phyloP scores from a whole-genome alignment of 92 coral and sea anemone genomes.

The Zoanthus sansibaricus region DNA sequence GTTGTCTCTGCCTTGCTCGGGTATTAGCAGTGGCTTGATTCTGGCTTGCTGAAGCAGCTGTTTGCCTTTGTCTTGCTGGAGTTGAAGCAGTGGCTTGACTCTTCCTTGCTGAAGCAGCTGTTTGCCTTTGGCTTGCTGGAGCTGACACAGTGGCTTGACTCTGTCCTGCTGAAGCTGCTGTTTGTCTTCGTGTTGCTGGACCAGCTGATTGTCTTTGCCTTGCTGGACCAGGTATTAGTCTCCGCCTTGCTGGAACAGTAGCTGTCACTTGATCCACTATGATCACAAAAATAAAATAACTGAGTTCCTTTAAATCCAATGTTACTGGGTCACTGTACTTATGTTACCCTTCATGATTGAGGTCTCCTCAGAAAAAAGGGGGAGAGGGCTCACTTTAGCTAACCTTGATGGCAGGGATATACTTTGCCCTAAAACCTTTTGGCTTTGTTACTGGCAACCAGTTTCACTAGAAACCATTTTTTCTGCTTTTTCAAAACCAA shows the following conservation, averaged over 20 bases:
- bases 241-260: constrained; percentile 25
- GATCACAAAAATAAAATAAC: constrained; percentile 7
- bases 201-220: constrained; percentile 13
- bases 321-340: constrained; percentile 7
- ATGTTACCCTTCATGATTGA: constrained; percentile 1
- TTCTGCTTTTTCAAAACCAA: constrained; percentile 6
- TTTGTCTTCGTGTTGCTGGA: constrained; percentile 18
- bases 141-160: constrained; percentile 2
- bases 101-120: background rate
- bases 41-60: constrained; percentile 12
- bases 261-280: constrained; percentile 28
- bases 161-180: constrained; percentile 12
- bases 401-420: constrained; percentile 16
- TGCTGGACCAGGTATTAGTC: constrained; percentile 22
- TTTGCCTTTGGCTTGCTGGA: background rate
- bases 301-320: background rate
- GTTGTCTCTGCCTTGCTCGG: constrained; percentile 5
- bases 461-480: constrained; percentile 6
- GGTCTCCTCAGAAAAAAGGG: constrained; percentile 17
- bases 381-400: constrained; percentile 6
- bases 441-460: constrained; percentile 7
- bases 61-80: constrained; percentile 3
- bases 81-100: background rate
- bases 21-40: constrained; percentile 9
- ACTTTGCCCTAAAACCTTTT: constrained; percentile 3